Evolutionary conservation across 2,113 vertebrate genomes (phyloP).

Genomic region (Megaleporinus macrocephalus): DNA sequence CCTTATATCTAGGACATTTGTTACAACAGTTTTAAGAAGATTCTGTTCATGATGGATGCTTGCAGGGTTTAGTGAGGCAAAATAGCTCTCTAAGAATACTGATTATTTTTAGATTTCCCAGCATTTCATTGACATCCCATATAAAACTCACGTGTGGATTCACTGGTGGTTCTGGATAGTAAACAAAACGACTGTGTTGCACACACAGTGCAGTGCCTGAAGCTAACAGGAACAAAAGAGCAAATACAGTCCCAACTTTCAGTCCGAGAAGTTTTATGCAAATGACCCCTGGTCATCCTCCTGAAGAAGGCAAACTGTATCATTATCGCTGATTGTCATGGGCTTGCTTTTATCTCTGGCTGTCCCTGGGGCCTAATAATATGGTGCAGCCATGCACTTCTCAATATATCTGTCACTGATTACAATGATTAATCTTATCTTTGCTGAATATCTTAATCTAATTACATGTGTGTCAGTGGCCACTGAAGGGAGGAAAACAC

Average conservation of each 20-base stretch:
- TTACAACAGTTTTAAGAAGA: too few species aligned
- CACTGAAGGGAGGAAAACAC: constrained; percentile 46
- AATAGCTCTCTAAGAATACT: too few species aligned
- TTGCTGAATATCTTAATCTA: constrained; percentile 58
- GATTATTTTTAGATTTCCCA: too few species aligned
- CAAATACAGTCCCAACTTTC: not conserved
- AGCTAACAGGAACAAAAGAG: not conserved
- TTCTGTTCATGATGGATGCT: too few species aligned
- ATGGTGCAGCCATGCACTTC: constrained; percentile 44
- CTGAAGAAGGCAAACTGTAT: constrained; percentile 16
- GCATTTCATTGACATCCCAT: too few species aligned
- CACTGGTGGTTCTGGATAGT: too few species aligned
- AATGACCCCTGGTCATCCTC: constrained; percentile 18
- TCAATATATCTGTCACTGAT: constrained; percentile 55
- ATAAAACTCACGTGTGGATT: too few species aligned
- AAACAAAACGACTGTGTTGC: too few species aligned
- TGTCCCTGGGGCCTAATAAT: constrained; percentile 46
- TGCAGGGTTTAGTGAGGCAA: too few species aligned
- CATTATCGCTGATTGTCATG: constrained; percentile 31
- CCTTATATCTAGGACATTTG: too few species aligned
- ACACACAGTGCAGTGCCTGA: too few species aligned
- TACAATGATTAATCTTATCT: constrained; percentile 53
- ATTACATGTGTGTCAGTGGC: constrained; percentile 52
- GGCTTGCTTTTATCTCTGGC: constrained; percentile 28
- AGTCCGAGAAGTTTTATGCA: not conserved